Conservation (phyloP, 2,888 invertebrate species). For the Euplexia lucipara region DNA sequence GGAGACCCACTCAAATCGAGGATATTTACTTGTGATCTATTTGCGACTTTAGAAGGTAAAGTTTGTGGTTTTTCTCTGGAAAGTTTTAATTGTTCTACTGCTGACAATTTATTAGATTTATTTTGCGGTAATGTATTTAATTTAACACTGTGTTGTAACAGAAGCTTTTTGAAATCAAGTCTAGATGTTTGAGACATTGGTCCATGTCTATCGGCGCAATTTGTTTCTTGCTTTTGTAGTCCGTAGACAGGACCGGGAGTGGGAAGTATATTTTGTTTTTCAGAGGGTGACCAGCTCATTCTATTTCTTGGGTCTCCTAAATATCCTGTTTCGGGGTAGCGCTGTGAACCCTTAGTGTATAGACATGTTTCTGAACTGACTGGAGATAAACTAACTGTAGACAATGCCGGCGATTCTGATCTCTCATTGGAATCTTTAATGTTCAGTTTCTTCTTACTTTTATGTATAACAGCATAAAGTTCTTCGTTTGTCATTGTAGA, state of each 20-base stretch:
- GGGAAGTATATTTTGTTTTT: constrained; percentile 79
- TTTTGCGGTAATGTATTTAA: constrained; percentile 89
- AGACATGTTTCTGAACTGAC: constrained; percentile 88
- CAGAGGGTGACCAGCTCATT: constrained; percentile 92
- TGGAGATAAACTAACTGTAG: constrained; percentile 87
- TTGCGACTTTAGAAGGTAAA: constrained; percentile 75
- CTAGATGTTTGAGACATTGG: constrained; percentile 94
- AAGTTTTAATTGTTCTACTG: constrained; percentile 95
- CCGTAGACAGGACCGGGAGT: constrained; percentile 67
- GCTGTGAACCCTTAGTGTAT: constrained; percentile 83
- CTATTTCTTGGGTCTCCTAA: constrained; percentile 90
- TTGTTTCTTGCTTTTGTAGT: constrained; percentile 81
- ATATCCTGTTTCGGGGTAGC: constrained; percentile 92
- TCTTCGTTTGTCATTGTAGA: constrained; percentile 95
- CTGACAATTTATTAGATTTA: constrained; percentile 93
- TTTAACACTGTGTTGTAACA: constrained; percentile 94
- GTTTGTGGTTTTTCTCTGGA: constrained; percentile 90
- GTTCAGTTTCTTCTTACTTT: constrained; percentile 94
- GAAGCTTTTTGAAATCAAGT: constrained; percentile 95
- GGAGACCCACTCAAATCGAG: constrained; percentile 94
- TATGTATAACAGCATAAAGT: constrained; percentile 94
- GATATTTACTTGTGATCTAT: constrained; percentile 91
- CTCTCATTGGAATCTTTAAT: constrained; percentile 91
- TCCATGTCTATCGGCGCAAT: constrained; percentile 92
- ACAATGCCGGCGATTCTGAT: constrained; percentile 86